Evolutionary conservation across 2,797 vertebrate genomes (phyloP), one percentile per base, ranked within the genome.

Genomic region (Myotis pilosus): DNA sequence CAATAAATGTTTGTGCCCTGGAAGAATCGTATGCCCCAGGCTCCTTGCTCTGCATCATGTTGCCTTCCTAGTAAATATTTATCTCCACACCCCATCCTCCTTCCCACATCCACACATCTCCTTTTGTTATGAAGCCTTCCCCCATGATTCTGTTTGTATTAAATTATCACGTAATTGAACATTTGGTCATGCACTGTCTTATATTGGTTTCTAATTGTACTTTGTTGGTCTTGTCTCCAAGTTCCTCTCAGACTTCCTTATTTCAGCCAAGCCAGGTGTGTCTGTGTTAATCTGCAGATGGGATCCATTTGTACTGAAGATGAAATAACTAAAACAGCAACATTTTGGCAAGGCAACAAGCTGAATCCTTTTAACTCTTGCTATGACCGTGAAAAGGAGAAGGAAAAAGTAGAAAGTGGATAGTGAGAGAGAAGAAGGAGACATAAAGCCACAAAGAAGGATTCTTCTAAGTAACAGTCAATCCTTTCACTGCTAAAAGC

Each of bases 291-390:
- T 75, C 62, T 81, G 51, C 78, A 93, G 36, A 44, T 82, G n/a
- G 19, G 22, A 93, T 64, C 15, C 76, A 82, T 84, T 95, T 81
- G 19, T 49, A 80, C 41, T 20, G 68, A 91, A 95, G 71, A 89
- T 62, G 62, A 87, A 89, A 69, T 4, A 86, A 68, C 47, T 80
- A 62, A 60, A 91, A 76, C 12, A 41, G 28, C 28, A 78, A 49
- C 33, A 64, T 49, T 72, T 72, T 79, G 38, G 44, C 81, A 94
- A 96, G 30, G 25, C 33, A 64, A 28, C 60, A 74, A 57, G 8
- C n/a, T 19, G 4, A 87, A 53, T 69, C 49, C 44, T 75, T 91
- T 85, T 82, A 85, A 75, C 15, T 68, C 72, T 82, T 88, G 36
- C 55, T 85, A 9, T 0, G 5, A 82, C 38, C 5, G 2, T 84